These are phyloP conservation scores for Champsocephalus esox DNA, from an alignment of 2,797 vertebrate genomes.

Conservation along the genomic window DNA sequence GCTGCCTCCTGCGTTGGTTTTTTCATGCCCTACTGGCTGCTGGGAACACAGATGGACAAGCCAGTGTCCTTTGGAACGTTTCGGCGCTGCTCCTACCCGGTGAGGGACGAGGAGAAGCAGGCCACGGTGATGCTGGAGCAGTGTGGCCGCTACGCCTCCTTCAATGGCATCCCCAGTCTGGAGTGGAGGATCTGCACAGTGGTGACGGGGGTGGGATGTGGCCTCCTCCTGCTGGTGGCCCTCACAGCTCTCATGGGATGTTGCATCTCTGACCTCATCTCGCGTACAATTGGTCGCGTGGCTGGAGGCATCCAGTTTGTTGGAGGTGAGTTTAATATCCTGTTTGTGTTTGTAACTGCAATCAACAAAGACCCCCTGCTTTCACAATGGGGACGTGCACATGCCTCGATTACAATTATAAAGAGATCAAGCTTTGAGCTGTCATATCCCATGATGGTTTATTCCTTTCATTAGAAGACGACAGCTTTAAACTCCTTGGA, in stretches of 20 bases:
- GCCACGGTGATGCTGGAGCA: conserved; percentile 97
- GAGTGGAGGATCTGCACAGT: conserved; percentile 97
- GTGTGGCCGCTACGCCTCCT: conserved; percentile 96
- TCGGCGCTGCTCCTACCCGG: conserved; percentile 95
- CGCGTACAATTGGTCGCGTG: conserved; percentile 94
- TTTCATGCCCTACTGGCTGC: conserved; percentile 99
- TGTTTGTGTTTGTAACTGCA: conserved; percentile 1
- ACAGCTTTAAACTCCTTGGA: background rate
- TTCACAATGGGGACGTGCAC: background rate
- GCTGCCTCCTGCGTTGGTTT: conserved; percentile 94
- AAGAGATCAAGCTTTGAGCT: conserved; percentile 10
- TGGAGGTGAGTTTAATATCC: conserved; percentile 88
- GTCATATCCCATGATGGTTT: conserved; percentile 2
- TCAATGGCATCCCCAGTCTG: conserved; percentile 93
- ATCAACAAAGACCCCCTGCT: background rate
- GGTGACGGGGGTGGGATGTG: conserved; percentile 94
- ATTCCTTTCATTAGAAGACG: background rate
- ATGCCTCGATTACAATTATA: background rate
- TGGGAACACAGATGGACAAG: conserved; percentile 95
- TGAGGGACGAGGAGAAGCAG: conserved; percentile 92
- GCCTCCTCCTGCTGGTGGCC: conserved; percentile 95
- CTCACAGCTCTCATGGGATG: conserved; percentile 96
- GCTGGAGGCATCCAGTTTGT: conserved; percentile 97
- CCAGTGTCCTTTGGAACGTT: conserved; percentile 97
- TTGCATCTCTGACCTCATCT: conserved; percentile 97